These are phyloP conservation scores for Drosophila sordidula DNA, from an alignment of 2,888 invertebrate species.

Conservation along the genomic window DNA sequence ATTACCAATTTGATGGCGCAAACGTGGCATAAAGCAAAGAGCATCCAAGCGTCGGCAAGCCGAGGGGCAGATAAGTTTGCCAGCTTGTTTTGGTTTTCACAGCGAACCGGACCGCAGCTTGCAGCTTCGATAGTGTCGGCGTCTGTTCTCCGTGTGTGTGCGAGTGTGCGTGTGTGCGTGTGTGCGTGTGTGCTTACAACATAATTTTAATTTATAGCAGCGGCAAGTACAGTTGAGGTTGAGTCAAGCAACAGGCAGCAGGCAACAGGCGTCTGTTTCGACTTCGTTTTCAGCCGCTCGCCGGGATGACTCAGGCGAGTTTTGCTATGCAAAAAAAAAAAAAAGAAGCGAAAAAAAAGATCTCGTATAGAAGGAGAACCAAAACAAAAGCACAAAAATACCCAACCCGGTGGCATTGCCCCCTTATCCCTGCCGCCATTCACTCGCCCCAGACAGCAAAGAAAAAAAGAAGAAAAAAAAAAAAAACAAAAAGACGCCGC, in stretches of 20 bases:
- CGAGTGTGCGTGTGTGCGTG: constrained; percentile 23
- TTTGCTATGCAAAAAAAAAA: constrained; percentile 26
- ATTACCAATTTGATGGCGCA: not conserved
- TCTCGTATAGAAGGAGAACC: constrained; percentile 69
- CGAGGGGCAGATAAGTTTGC: not conserved
- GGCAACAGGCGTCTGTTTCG: constrained; percentile 50
- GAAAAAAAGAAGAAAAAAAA: constrained; percentile 29
- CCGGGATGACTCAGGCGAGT: constrained; percentile 47
- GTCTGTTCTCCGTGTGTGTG: constrained; percentile 32
- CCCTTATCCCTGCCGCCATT: constrained; percentile 18
- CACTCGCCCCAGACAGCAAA: constrained; percentile 29
- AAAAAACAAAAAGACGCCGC: constrained; percentile 36
- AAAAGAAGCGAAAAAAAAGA: no score
- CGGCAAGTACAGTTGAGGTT: constrained; percentile 73
- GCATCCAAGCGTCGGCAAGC: constrained; percentile 12
- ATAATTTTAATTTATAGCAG: constrained; percentile 77
- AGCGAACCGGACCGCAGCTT: constrained; percentile 35
- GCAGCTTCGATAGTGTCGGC: constrained; percentile 39
- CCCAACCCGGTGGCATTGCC: constrained; percentile 37
- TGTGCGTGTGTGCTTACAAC: constrained; percentile 66
- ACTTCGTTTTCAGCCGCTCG: constrained; percentile 19
- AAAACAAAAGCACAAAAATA: constrained; percentile 79
- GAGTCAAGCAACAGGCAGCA: constrained; percentile 27
- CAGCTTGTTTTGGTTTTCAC: constrained; percentile 33
- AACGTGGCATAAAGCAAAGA: not conserved